Evolutionary conservation across 1,140 invertebrate species (phyloP).

Genomic region (Pararge aegeria): DNA sequence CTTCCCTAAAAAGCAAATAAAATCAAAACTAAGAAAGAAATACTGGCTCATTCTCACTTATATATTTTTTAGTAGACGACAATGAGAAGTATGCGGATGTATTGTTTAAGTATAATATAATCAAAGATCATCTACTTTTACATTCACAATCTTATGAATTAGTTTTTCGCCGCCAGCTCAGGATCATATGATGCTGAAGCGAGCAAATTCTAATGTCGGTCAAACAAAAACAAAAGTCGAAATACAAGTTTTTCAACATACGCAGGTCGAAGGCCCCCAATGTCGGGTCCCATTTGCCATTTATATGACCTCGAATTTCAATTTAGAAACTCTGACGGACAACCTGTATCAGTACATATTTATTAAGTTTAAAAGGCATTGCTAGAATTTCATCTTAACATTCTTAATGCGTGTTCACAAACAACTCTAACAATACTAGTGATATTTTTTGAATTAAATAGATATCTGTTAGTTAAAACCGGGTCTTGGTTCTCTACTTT

Average conservation of each 20-base stretch:
- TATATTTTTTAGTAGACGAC: too few relatives aligned
- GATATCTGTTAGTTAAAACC: too few relatives aligned
- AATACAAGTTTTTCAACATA: slow-evolving; percentile 64
- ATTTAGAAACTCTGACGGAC: slow-evolving; percentile 23
- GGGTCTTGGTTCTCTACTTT: too few relatives aligned
- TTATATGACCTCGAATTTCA: slow-evolving; percentile 47
- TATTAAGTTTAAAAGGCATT: neutral
- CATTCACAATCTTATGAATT: too few relatives aligned
- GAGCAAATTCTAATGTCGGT: slow-evolving; percentile 32
- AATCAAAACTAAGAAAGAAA: too few relatives aligned
- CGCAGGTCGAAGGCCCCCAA: slow-evolving; percentile 41
- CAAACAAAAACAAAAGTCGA: slow-evolving; percentile 71
- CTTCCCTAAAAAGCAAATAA: too few relatives aligned
- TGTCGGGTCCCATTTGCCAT: slow-evolving; percentile 45
- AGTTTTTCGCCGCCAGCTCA: too few relatives aligned
- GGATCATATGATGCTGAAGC: neutral
- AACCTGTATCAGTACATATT: slow-evolving; percentile 5
- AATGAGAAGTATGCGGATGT: too few relatives aligned
- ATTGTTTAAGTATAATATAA: too few relatives aligned
- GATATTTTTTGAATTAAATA: too few relatives aligned
- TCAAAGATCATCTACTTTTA: too few relatives aligned
- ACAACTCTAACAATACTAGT: neutral
- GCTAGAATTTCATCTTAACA: neutral
- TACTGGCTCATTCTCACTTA: too few relatives aligned
- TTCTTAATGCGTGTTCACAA: neutral